Conservation (phyloP, 2,888 invertebrate species). For the Caenorhabditis sinica region DNA sequence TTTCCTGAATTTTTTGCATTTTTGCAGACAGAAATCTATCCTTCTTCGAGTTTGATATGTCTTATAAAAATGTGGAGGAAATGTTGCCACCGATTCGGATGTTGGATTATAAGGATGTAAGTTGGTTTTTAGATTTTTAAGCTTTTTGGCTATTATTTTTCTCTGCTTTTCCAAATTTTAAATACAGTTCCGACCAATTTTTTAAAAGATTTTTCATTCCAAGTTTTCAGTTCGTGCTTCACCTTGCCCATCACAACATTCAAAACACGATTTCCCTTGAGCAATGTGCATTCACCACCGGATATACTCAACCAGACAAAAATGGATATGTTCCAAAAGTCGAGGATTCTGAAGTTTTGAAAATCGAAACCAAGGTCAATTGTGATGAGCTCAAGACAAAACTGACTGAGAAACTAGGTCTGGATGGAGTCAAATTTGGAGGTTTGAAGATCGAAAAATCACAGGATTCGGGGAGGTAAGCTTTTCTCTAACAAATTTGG, state of each 20-base stretch:
- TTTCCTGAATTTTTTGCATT: too few species aligned
- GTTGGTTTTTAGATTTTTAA: too few species aligned
- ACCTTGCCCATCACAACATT: background rate
- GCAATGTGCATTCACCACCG: background rate
- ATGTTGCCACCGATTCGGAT: background rate
- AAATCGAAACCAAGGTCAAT: background rate
- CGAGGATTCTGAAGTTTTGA: background rate
- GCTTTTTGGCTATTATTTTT: too few species aligned
- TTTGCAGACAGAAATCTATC: background rate
- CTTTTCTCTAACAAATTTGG: background rate
- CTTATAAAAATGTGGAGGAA: conserved; percentile 1
- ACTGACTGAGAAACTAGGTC: background rate
- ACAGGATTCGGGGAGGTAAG: background rate
- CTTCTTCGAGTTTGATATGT: background rate
- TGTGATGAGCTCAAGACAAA: background rate
- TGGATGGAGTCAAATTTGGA: background rate
- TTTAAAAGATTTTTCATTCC: background rate
- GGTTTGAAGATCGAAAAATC: background rate
- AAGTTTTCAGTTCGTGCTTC: background rate
- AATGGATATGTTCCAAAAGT: background rate
- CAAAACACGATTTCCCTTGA: background rate
- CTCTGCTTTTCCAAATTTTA: too few species aligned
- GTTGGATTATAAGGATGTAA: too few species aligned
- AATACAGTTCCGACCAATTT: too few species aligned
- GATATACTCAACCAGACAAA: background rate